A percentile compares a stretch with the other conserved stretches of the same genome.
These are phyloP conservation scores for Anolis carolinensis DNA, from an alignment of 2,113 vertebrate genomes.

Conservation along the genomic window DNA sequence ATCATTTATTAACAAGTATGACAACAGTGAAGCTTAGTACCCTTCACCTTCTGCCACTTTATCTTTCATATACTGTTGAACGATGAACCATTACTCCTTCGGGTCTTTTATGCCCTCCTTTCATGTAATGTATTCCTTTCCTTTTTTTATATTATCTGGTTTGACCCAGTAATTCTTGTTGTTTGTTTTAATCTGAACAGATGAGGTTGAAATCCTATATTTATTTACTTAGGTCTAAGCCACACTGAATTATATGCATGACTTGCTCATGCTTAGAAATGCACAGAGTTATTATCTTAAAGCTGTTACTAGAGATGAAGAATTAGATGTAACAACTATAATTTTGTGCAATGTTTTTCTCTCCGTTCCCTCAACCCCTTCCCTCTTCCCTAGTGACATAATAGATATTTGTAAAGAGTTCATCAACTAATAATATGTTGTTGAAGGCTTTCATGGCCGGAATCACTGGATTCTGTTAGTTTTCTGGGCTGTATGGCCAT, in stretches of 20 bases:
- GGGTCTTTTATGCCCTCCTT: conserved; percentile 5
- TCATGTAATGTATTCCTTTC: not conserved
- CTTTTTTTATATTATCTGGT: not conserved
- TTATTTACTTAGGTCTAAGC: not conserved
- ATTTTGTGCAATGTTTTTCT: too few species aligned
- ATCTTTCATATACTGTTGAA: conserved; percentile 15
- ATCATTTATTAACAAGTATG: conserved; percentile 55
- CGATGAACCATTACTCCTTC: conserved; percentile 45
- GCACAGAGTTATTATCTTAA: not conserved
- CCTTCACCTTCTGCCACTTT: conserved; percentile 36
- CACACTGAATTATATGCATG: not conserved
- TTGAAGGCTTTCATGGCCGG: too few species aligned
- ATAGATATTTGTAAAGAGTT: too few species aligned
- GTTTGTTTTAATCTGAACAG: not conserved
- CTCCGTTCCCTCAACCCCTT: too few species aligned
- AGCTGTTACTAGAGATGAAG: not conserved
- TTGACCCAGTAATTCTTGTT: not conserved
- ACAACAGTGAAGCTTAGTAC: conserved; percentile 34
- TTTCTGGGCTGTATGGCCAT: too few species aligned
- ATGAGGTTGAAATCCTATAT: not conserved
- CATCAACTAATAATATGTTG: too few species aligned
- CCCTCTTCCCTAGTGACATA: too few species aligned
- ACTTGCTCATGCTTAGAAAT: not conserved
- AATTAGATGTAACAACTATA: too few species aligned
- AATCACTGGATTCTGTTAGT: too few species aligned